Evolutionary conservation across 2,113 vertebrate genomes (phyloP), one percentile per base, ranked within the genome.

Genomic region (Urocynchramus pylzowi): DNA sequence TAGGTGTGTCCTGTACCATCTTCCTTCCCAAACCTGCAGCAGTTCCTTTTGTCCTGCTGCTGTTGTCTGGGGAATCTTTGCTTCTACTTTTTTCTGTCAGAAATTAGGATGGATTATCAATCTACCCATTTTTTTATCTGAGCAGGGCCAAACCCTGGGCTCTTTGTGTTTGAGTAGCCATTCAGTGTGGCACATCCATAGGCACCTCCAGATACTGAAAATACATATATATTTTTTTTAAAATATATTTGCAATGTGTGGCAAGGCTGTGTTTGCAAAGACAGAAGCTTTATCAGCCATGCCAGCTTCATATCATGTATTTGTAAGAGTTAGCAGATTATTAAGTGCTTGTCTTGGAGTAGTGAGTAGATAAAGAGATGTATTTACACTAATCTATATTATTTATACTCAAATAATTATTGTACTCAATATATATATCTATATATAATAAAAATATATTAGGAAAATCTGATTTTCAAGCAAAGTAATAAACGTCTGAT

Each of bases 61-160:
- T 59, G 35, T 0, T 45, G 20, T 52, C 12, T 0, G 2, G 11
- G 35, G 13, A 30, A 41, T 53, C 9, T 44, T 21, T 52, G 28
- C 57, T 50, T 47, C 74, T 22, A 39, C 10, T 12, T 79, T 50
- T 81, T 67, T 30, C n/a, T 90, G 6, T 59, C 47, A 44, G 52
- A 84, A 84, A 49, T 71, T 17, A 42, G 16, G n/a, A 7, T 2
- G 1, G 33, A 3, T 68, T 68, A 41, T 21, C 37, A 60, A 11
- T 69, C 37, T n/a, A 68, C 10, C 28, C n/a, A 8, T 64, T 84
- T 11, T 57, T 88, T 56, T 54, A 4, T 65, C 16, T 21, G 33
- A 91, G 52, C 52, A 52, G 77, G 14, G 41, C 37, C 67, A 41
- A 41, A 79, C 19, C 15, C 13, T 3, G 1, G 30, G 33, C 45